Conservation (phyloP, 2,113 vertebrate species). For the Malurus melanocephalus region DNA sequence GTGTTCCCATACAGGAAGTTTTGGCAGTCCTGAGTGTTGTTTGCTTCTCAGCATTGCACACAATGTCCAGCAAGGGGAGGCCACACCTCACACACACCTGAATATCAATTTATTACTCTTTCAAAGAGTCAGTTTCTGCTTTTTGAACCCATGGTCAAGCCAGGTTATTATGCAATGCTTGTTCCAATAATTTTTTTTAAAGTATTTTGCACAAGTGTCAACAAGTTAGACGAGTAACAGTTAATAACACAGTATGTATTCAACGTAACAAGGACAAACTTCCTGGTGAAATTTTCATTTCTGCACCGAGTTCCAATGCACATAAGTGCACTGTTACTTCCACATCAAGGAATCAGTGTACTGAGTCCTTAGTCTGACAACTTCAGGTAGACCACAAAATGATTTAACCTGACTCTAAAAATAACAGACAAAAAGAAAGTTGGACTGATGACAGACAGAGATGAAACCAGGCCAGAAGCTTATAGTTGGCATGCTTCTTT, state of each 20-base stretch:
- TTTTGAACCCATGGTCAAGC: background rate
- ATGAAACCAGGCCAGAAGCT: background rate
- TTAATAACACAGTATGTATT: background rate
- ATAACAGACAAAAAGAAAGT: background rate
- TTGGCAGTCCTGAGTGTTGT: background rate
- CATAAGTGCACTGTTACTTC: background rate
- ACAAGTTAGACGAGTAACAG: background rate
- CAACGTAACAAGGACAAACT: background rate
- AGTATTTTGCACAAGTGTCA: background rate
- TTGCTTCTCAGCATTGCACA: background rate
- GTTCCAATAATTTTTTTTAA: background rate
- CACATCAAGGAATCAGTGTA: background rate
- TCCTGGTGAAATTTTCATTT: background rate
- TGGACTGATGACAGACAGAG: background rate
- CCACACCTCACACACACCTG: background rate
- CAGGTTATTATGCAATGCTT: background rate
- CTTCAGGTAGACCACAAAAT: background rate
- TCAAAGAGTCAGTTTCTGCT: background rate
- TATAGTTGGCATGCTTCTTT: background rate
- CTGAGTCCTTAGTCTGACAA: background rate
- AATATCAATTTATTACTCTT: background rate
- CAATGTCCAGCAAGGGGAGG: conserved; percentile 5
- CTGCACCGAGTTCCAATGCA: background rate
- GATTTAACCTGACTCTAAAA: background rate
- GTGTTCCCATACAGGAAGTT: background rate